phyloP scores from a whole-genome alignment of 2,888 invertebrate genomes.

The Yponomeuta sedellus region DNA sequence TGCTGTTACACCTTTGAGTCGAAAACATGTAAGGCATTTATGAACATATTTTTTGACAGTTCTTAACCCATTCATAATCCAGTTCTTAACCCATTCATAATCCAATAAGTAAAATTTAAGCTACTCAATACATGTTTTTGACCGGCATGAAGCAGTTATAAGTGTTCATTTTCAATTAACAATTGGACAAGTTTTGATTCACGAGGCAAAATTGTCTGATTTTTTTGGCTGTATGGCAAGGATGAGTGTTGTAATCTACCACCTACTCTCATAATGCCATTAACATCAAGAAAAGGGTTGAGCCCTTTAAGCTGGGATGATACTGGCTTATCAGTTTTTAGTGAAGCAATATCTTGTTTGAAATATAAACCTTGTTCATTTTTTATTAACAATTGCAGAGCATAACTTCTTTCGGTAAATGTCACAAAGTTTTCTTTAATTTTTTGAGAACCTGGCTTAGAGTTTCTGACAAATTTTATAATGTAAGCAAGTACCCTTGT shows the following conservation, averaged over 20 bases:
- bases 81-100: too few species aligned
- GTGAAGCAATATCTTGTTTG: background rate
- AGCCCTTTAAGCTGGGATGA: background rate
- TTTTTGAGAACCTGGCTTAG: background rate
- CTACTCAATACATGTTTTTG: conserved; percentile 7
- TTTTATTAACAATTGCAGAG: conserved; percentile 2
- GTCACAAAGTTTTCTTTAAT: background rate
- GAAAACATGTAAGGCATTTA: conserved; percentile 15
- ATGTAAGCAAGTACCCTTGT: background rate
- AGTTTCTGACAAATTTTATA: conserved; percentile 4
- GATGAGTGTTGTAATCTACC: conserved; percentile 13
- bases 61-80: background rate
- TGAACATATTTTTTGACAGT: conserved; percentile 1
- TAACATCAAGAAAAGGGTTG: conserved; percentile 13
- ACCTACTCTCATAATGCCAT: conserved; percentile 15
- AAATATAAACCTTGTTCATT: background rate
- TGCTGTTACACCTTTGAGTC: background rate
- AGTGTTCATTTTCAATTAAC: conserved; percentile 13
- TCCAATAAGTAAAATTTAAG: conserved; percentile 13
- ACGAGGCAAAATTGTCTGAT: conserved; percentile 16
- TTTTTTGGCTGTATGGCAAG: conserved; percentile 10
- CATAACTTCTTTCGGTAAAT: background rate
- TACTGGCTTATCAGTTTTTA: background rate
- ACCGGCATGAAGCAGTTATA: conserved; percentile 10
- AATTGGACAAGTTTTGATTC: background rate